Percentiles rank a stretch among this genome's conserved stretches.
Evolutionary conservation across 2,113 vertebrate genomes (phyloP).

Genomic region (Oxyruncus cristatus): DNA sequence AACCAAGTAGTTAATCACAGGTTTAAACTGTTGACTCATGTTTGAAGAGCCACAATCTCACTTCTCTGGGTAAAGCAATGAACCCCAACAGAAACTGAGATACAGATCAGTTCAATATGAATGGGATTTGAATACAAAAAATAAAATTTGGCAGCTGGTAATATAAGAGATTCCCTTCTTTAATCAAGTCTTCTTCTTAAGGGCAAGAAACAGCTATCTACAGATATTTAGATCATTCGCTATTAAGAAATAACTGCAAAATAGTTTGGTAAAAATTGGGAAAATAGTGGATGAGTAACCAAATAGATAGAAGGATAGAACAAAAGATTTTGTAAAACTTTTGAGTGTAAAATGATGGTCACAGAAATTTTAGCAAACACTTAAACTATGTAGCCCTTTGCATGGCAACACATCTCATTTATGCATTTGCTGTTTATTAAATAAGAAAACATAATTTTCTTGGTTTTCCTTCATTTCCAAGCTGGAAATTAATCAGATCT

Average conservation of each 20-base stretch:
- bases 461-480: neutral
- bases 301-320: neutral
- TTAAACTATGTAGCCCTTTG: neutral
- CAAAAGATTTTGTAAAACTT: neutral
- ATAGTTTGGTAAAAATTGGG: neutral
- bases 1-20: neutral
- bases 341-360: neutral
- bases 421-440: neutral
- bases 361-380: neutral
- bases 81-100: neutral
- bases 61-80: neutral
- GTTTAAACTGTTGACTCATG: neutral
- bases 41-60: neutral
- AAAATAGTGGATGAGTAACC: neutral
- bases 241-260: neutral
- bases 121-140: neutral
- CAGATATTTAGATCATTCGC: neutral
- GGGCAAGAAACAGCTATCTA: neutral
- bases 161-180: neutral
- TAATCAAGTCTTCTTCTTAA: neutral
- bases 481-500: neutral
- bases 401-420: neutral
- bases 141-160: neutral
- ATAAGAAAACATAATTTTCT: neutral
- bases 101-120: rapidly evolving